Evolutionary conservation across 2,797 vertebrate genomes (phyloP), one percentile per base, ranked within the genome.

Genomic region (Rhynchotus rufescens): DNA sequence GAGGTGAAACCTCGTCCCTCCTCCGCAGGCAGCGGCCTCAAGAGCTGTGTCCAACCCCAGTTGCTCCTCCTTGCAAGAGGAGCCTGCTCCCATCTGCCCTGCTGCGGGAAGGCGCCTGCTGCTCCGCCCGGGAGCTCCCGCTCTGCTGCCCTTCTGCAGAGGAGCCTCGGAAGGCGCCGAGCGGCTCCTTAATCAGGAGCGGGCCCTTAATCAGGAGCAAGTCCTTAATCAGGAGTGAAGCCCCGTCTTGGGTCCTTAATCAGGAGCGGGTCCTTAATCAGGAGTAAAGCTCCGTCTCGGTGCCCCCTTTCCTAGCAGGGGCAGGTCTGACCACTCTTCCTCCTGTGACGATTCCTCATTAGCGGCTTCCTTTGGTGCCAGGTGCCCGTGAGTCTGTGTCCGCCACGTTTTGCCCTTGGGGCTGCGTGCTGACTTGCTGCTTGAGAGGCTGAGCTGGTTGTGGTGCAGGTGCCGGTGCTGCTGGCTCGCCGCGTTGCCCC

Each of bases 21-120:
- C 23, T 12, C 56, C 17, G 0, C 9, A 12, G 2, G 17, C 23
- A 6, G 0, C 54, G 40, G 7, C 20, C 32, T 57, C 4, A 22
- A 17, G 62, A 38, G 34, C 67, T 32, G 2, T 22, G 3, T n/a
- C 28, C 22, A 0, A 6, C 21, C 38, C 32, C 16, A 10, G 22
- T 69, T 30, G 15, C 30, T 21, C 36, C 45, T 13, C 34, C 5
- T 57, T 14, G 47, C 42, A 38, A 15, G 6, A 1, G 3, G 30
- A 5, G 16, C 47, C 73, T 36, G 36, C 36, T 36, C 8, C 36
- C 36, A 9, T 36, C 36, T 36, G 36, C 36, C 36, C 36, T 47
- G 44, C 52, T 80, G 44, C 69, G 40, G 38, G 36, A 45, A 17
- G 34, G 38, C 10, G 59, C 28, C 62, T 64, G 62, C 25, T 57